Conservation (phyloP, 1,140 invertebrate genomes). For the Sycobia sp. region DNA sequence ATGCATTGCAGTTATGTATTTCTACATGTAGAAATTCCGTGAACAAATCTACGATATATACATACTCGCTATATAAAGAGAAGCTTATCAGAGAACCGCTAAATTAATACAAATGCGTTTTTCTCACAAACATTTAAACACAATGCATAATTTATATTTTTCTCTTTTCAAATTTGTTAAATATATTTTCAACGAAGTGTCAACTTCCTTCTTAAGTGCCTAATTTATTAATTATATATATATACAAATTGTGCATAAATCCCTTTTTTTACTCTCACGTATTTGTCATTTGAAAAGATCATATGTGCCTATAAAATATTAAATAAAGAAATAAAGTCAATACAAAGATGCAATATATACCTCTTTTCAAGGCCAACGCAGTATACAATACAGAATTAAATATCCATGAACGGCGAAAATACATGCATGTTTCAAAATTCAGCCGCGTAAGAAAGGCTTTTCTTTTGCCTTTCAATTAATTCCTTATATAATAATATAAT, state of each 20-base stretch:
- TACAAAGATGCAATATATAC: neutral
- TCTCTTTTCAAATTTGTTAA: neutral
- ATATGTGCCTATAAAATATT: neutral
- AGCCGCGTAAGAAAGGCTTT: too few species aligned
- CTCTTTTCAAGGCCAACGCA: neutral
- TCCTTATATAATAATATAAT: too few species aligned
- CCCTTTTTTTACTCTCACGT: neutral
- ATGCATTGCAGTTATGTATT: too few species aligned
- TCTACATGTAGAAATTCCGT: neutral
- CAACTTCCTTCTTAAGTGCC: neutral
- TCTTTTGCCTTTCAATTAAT: too few species aligned
- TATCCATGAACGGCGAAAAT: slow-evolving; percentile 2
- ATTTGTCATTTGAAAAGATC: neutral
- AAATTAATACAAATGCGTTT: too few species aligned
- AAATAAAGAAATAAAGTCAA: slow-evolving; percentile 17
- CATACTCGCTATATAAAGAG: slow-evolving; percentile 1
- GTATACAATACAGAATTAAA: neutral
- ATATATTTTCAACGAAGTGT: slow-evolving; percentile 10
- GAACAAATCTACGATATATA: slow-evolving; percentile 1
- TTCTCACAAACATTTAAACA: too few species aligned
- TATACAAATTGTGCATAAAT: neutral
- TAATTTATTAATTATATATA: slow-evolving; percentile 14
- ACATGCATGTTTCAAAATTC: neutral
- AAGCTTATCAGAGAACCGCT: too few species aligned
- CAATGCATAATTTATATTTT: too few species aligned